A percentile compares a stretch with the other conserved stretches of the same genome.
Evolutionary conservation across 2,797 vertebrate species (phyloP).

Genomic region (Sebastolobus altivelis): DNA sequence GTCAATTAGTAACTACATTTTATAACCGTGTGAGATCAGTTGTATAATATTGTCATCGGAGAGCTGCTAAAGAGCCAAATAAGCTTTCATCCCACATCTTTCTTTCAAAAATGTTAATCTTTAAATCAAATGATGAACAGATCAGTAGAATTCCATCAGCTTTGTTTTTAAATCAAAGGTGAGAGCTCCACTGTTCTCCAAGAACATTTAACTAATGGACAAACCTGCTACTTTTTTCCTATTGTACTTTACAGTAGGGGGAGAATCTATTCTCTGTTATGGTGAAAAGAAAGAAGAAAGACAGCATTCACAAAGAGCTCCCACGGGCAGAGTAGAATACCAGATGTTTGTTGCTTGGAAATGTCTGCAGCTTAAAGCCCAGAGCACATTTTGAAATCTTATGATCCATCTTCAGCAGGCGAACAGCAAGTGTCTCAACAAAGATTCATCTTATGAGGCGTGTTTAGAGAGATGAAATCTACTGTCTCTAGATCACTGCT

Average conservation of each 20-base stretch:
- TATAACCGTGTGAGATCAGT: constrained; percentile 5
- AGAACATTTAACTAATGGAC: neutral
- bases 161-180: constrained; percentile 20
- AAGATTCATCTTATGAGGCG: neutral
- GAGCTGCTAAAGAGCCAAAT: constrained; percentile 12
- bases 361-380: constrained; percentile 27
- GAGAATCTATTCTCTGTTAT: constrained; percentile 15
- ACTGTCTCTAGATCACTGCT: neutral
- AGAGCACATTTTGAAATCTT: constrained; percentile 16
- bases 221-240: neutral
- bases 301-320: constrained; percentile 22
- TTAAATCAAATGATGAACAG: neutral
- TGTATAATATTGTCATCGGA: neutral
- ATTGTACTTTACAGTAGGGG: neutral
- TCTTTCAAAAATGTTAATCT: constrained; percentile 7
- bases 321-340: constrained; percentile 16
- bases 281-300: constrained; percentile 33
- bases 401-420: constrained; percentile 1
- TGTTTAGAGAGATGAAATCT: neutral
- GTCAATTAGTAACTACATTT: neutral
- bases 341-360: constrained; percentile 47
- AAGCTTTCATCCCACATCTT: neutral
- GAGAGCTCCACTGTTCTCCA: neutral
- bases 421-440: constrained; percentile 6
- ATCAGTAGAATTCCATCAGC: neutral